phyloP scores from a whole-genome alignment of 2,113 vertebrate genomes.

The Tragulus kanchil region DNA sequence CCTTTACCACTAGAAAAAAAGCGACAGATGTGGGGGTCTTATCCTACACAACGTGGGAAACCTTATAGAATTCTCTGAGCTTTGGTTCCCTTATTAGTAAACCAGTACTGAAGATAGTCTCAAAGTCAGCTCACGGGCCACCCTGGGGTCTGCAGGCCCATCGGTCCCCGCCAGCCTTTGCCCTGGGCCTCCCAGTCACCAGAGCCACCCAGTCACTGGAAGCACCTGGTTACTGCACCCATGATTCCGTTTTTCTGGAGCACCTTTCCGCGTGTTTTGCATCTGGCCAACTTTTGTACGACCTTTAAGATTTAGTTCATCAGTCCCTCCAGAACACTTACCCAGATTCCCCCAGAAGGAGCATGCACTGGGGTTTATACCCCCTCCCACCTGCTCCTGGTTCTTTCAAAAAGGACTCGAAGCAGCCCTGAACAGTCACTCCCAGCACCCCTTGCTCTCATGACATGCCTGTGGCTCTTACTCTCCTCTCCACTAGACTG shows the following conservation, averaged over 20 bases:
- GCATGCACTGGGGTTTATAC: background rate
- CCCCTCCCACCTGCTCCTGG: too few species aligned
- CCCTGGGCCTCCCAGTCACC: accelerated
- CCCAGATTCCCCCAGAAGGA: background rate
- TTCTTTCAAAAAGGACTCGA: background rate
- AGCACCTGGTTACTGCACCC: background rate
- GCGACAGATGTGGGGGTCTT: background rate
- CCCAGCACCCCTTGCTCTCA: background rate
- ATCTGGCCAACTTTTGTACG: background rate
- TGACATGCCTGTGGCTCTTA: too few species aligned
- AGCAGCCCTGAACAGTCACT: background rate
- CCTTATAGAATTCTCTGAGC: background rate
- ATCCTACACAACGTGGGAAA: background rate
- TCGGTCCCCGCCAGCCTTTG: background rate
- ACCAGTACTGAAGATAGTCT: background rate
- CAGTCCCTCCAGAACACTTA: background rate
- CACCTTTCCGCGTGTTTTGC: background rate
- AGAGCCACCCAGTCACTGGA: background rate
- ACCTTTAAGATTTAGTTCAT: background rate
- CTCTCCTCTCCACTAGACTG: too few species aligned
- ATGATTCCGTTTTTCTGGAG: background rate
- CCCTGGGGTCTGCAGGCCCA: background rate
- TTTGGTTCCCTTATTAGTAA: background rate
- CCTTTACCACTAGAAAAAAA: background rate
- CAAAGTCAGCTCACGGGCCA: background rate